phyloP scores from a whole-genome alignment of 2,113 vertebrate genomes.

The Falcunculus frontatus region DNA sequence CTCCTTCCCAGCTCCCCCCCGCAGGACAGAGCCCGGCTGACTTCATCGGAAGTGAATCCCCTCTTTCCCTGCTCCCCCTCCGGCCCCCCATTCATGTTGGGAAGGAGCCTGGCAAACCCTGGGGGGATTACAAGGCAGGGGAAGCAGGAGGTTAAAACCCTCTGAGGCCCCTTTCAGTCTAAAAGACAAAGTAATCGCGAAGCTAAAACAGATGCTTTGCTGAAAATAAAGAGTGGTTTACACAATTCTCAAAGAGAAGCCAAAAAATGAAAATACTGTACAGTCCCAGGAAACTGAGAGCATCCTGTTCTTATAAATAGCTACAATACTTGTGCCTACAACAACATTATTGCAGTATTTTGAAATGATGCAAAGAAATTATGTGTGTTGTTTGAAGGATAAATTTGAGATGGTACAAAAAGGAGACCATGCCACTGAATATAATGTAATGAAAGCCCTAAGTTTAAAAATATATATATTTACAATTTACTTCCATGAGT shows the following conservation, averaged over 20 bases:
- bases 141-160: conserved; percentile 5
- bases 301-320: conserved; percentile 27
- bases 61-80: background rate
- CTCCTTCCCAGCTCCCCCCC: background rate
- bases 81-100: conserved; percentile 9
- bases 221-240: conserved; percentile 39
- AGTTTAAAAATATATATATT: background rate
- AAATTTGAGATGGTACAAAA: background rate
- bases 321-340: background rate
- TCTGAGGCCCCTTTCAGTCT: conserved; percentile 34
- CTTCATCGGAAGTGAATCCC: conserved; percentile 33
- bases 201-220: conserved; percentile 46
- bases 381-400: fast-evolving
- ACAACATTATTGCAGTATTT: background rate
- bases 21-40: background rate
- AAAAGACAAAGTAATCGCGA: conserved; percentile 17
- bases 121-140: conserved; percentile 28
- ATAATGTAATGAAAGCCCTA: background rate
- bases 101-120: conserved; percentile 41
- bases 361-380: background rate
- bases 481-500: background rate
- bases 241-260: conserved; percentile 7
- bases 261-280: background rate
- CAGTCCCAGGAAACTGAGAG: conserved; percentile 8
- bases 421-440: fast-evolving